A percentile compares a stretch with the other conserved stretches of the same genome.
phyloP scores from a whole-genome alignment of 2,113 vertebrate genomes.

The Chunga burmeisteri region DNA sequence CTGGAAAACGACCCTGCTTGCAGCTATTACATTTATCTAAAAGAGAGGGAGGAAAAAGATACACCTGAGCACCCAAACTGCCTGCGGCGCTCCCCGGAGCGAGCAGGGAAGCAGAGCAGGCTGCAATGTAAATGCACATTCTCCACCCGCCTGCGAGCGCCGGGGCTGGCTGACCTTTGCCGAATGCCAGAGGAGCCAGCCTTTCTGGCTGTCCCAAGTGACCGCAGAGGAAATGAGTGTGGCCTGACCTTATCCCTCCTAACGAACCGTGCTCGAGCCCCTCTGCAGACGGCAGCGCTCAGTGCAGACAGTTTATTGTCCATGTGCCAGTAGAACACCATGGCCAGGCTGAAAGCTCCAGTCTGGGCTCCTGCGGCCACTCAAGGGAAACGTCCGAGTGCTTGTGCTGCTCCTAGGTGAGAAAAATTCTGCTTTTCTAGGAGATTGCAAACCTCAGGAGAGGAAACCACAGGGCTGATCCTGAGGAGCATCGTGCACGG shows the following conservation, averaged over 20 bases:
- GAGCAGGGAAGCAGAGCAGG: neutral
- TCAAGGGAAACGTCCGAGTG: neutral
- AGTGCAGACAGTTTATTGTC: neutral
- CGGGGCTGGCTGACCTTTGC: constrained; percentile 13
- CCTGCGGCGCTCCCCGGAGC: neutral
- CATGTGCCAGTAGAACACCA: fast-evolving
- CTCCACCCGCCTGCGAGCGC: fast-evolving
- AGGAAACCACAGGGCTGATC: neutral
- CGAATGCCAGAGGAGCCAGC: neutral
- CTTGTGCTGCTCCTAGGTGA: neutral
- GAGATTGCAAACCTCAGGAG: neutral
- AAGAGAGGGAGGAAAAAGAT: neutral
- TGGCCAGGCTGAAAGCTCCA: neutral
- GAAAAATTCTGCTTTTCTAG: neutral
- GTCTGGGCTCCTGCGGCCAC: neutral
- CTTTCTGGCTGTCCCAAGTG: neutral
- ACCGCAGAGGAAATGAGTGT: neutral
- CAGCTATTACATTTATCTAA: neutral
- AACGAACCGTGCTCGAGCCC: fast-evolving
- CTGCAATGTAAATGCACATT: neutral
- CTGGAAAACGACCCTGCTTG: neutral
- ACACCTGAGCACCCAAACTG: neutral
- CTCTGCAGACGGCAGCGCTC: neutral
- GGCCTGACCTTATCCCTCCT: neutral
- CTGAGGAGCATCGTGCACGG: fast-evolving